Base-by-base conservation (phyloP, 2,888 invertebrate genomes). In the Rhingia campestris region DNA sequence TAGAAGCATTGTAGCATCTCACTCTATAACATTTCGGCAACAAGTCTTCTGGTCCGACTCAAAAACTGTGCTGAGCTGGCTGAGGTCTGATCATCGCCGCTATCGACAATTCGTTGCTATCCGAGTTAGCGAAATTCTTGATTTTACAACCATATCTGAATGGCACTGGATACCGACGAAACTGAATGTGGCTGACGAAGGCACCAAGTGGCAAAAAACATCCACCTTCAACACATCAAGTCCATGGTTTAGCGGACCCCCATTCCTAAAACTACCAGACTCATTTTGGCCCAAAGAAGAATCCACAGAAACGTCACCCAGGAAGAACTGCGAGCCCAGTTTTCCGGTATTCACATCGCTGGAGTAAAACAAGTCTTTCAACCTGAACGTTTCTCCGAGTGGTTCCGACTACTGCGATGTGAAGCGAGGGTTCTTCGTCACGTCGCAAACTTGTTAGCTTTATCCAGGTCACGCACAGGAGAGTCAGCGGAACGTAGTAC, bases 341-440 rank as follows among this genome's bases (percentile, higher is more conserved):
- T 49, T 9, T 1, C 7, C 14, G 30, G 4, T 7, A n/a, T 30
- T 7, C 49, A 49, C 30, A 9, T 6, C 10, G 6, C 7, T 2
- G 6, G 4, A 22, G 7, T 5, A 9, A 9, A 49, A 30, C 4
- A 30, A 3, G 53, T 53, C 3, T 33, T 53, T n/a, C 10, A 10
- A n/a, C 53, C 53, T 3, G 53, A 53, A 53, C 33, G 5, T n/a
- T 22, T 64, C 32, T 54, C 47, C 54, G n/a, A 33, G 30, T 66
- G 51, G 64, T 37, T 4, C 3, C 53, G 43, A 30, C 53, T 54
- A 2, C 14, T 53, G 4, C 32, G 54, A 6, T 35, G 53, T 14
- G 14, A 30, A 0, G 66, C 43, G 0, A 10, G 9, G 4, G 43
- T 12, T 41, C 35, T 53, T 7, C 41, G 43, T 22, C 53, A 14